phyloP scores from a whole-genome alignment of 2,113 vertebrate genomes.

The Eira barbara region DNA sequence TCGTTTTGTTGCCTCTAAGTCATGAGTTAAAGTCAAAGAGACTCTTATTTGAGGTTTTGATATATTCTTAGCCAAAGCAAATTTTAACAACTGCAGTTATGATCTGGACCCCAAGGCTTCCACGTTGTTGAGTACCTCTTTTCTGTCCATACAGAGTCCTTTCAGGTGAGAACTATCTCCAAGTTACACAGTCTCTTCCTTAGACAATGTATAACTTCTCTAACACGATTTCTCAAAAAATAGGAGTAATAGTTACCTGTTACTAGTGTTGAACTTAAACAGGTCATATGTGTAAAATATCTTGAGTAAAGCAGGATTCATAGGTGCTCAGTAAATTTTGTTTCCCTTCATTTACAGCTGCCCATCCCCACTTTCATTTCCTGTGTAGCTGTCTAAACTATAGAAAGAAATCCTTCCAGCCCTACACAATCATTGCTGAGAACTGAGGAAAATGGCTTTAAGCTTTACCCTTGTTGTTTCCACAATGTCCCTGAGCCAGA shows the following conservation, averaged over 20 bases:
- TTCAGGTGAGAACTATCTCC: not conserved
- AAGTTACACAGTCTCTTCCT: not conserved
- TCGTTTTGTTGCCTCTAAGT: not conserved
- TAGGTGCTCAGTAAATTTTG: not conserved
- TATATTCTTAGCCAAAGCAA: not conserved
- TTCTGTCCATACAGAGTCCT: not conserved
- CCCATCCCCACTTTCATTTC: not conserved
- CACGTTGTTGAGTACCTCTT: accelerated
- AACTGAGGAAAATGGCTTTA: not conserved
- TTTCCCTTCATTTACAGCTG: not conserved
- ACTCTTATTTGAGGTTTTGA: not conserved
- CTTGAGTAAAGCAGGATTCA: not conserved
- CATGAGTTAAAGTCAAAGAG: not conserved
- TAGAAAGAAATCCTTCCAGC: not conserved
- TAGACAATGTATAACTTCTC: not conserved
- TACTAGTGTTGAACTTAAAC: not conserved
- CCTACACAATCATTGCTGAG: not conserved
- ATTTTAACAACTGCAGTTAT: not conserved
- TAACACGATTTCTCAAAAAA: not conserved
- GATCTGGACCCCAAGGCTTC: not conserved
- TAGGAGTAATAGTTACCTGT: not conserved
- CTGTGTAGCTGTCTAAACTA: not conserved
- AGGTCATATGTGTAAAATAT: not conserved
- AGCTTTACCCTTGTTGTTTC: not conserved
- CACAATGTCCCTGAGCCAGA: not conserved